Conservation (phyloP, 2,797 vertebrate species). For the Alauda arvensis region DNA sequence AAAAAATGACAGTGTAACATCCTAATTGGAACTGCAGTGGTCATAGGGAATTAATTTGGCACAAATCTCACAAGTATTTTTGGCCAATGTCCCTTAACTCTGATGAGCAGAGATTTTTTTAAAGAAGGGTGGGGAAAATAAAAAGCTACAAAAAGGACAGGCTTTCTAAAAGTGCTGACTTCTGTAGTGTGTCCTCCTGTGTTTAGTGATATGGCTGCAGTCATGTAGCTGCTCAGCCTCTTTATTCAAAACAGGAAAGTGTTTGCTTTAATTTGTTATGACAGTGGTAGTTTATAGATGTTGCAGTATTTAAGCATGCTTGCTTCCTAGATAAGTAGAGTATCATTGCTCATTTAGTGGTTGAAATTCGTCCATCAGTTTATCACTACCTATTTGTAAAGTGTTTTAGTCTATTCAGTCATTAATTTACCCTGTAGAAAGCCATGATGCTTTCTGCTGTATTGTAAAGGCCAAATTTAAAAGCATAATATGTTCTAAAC, state of each 20-base stretch:
- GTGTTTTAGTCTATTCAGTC: not conserved
- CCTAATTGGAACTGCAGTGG: constrained; percentile 9
- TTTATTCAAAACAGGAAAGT: not conserved
- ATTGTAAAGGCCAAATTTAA: not conserved
- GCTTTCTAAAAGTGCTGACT: not conserved
- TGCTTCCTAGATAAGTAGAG: not conserved
- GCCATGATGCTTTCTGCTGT: not conserved
- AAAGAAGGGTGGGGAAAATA: not conserved
- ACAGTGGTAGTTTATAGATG: not conserved
- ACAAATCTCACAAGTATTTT: not conserved
- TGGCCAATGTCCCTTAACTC: not conserved
- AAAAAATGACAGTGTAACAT: not conserved
- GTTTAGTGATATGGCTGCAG: not conserved
- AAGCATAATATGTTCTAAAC: not conserved
- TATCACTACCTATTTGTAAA: not conserved
- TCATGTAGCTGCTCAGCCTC: not conserved
- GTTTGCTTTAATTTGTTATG: not conserved
- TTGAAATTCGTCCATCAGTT: not conserved
- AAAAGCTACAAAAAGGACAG: not conserved
- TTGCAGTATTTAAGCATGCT: not conserved
- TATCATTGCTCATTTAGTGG: not conserved
- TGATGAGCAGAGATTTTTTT: not conserved
- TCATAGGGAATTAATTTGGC: not conserved
- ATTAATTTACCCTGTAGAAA: not conserved
- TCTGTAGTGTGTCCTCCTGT: not conserved